Base-by-base conservation (phyloP, 2,113 vertebrate species). In the Halichoeres trimaculatus region DNA sequence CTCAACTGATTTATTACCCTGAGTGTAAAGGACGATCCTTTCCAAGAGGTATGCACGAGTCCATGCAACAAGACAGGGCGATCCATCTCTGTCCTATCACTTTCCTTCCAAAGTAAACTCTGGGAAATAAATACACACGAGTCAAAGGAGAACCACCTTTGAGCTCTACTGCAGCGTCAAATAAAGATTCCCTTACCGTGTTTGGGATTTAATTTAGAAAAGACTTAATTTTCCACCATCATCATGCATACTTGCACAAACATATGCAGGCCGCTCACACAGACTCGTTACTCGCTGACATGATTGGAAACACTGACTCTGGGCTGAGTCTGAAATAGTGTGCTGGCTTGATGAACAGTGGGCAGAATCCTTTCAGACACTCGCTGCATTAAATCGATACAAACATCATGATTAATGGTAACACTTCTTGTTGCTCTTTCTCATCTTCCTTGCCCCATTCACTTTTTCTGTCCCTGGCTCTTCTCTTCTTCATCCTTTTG, bases 141-240 rank as follows among this genome's bases (percentile, higher is more conserved):
- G 43, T 60, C 48, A 60, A 67, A 74, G 55, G 62, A 71, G 43
- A 35, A 20, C 10, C 13, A 30, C 10, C 45, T n/a, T 52, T 12
- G 11, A 41, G 34, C 8, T 20, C 20, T 52, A 20, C 16, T 45
- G 17, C 7, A 45, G 14, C 17, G 43, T 45, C 43, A 19, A 7
- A 45, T 14, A 45, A 45, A 19, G 30, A 30, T 30, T 30, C 30
- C 9, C 6, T 1, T 55, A 35, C 19, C 16, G 62, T 23, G 38
- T 73, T 69, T 19, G 75, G 30, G 65, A 34, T 34, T 38, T 16
- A 69, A 43, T 71, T 76, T 56, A 68, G 45, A 74, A 70, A 63
- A 36, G 76, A 59, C 67, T 73, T 86, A 63, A 91, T 84, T 90
- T 83, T 58, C 74, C 59, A 85, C 74, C 59, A 85, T 82, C 52